Percentiles rank a stretch among this genome's conserved stretches.
These are phyloP conservation scores for Leucozona laternaria DNA, from an alignment of 2,888 invertebrate species.

Conservation along the genomic window DNA sequence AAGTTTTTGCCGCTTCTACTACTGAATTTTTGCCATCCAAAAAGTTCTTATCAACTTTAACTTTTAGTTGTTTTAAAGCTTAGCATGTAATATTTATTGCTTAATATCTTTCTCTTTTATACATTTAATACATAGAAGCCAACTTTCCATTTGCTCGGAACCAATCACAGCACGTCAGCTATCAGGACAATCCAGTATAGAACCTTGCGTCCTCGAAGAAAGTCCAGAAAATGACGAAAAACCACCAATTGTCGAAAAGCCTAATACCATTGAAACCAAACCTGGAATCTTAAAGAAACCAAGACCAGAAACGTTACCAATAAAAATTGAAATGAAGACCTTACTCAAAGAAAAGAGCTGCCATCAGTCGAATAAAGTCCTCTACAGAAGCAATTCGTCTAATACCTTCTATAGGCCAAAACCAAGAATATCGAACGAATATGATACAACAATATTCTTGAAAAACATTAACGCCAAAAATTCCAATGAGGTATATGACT, in stretches of 20 bases:
- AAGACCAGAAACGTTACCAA: slow-evolving; percentile 81
- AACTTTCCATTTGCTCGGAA: slow-evolving; percentile 83
- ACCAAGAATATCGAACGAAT: slow-evolving; percentile 79
- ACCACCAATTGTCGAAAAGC: not conserved
- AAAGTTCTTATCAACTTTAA: no score
- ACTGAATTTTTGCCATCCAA: no score
- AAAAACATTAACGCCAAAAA: slow-evolving; percentile 78
- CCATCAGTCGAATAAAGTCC: slow-evolving; percentile 69
- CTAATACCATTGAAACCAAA: slow-evolving; percentile 25
- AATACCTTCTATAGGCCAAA: slow-evolving; percentile 82
- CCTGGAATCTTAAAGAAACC: slow-evolving; percentile 78
- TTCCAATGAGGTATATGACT: slow-evolving; percentile 81
- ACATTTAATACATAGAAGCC: slow-evolving; percentile 78
- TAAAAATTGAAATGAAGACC: slow-evolving; percentile 53
- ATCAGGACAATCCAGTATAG: slow-evolving; percentile 83
- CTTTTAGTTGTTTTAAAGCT: no score
- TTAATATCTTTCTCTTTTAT: not conserved
- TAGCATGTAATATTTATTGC: no score
- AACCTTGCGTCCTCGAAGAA: slow-evolving; percentile 83
- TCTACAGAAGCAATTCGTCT: slow-evolving; percentile 83
- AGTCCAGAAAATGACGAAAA: slow-evolving; percentile 77
- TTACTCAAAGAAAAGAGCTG: slow-evolving; percentile 23
- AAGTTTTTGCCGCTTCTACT: no score
- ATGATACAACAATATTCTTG: slow-evolving; percentile 81
- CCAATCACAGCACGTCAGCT: slow-evolving; percentile 81